A percentile compares a stretch with the other conserved stretches of the same genome.
These are phyloP conservation scores for Lontra canadensis DNA, from an alignment of 2,113 vertebrate species.

Conservation along the genomic window DNA sequence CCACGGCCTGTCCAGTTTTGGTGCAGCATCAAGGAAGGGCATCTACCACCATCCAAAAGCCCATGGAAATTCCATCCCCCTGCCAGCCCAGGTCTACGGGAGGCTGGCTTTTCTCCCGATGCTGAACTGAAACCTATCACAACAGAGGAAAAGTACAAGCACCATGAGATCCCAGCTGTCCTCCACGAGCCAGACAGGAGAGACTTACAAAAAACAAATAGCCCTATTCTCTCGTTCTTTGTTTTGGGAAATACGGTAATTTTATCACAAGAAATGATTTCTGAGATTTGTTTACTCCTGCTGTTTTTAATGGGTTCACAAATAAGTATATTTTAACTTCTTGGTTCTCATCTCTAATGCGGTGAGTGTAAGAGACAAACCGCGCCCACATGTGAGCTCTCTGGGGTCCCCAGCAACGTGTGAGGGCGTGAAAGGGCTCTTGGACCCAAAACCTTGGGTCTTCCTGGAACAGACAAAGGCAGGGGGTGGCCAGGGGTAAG, in stretches of 20 bases:
- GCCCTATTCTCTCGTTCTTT: neutral
- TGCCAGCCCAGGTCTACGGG: rapidly evolving
- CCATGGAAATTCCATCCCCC: rapidly evolving
- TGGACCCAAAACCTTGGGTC: neutral
- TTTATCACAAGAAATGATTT: neutral
- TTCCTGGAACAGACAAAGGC: neutral
- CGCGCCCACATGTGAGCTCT: neutral
- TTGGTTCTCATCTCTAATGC: neutral
- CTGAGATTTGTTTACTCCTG: neutral
- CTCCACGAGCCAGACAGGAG: neutral
- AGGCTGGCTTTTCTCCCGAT: neutral
- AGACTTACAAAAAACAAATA: neutral
- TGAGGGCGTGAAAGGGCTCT: neutral
- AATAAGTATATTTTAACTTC: neutral
- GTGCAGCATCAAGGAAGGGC: neutral
- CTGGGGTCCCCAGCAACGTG: neutral
- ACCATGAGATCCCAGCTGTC: neutral
- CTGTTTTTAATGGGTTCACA: neutral
- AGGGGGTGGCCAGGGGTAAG: neutral
- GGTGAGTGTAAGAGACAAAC: neutral
- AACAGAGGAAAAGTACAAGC: neutral
- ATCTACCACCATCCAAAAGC: neutral
- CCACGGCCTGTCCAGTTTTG: rapidly evolving
- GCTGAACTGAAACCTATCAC: neutral
- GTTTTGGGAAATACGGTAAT: neutral